phyloP scores from a whole-genome alignment of 2,113 vertebrate genomes.

The Etia nguti region DNA sequence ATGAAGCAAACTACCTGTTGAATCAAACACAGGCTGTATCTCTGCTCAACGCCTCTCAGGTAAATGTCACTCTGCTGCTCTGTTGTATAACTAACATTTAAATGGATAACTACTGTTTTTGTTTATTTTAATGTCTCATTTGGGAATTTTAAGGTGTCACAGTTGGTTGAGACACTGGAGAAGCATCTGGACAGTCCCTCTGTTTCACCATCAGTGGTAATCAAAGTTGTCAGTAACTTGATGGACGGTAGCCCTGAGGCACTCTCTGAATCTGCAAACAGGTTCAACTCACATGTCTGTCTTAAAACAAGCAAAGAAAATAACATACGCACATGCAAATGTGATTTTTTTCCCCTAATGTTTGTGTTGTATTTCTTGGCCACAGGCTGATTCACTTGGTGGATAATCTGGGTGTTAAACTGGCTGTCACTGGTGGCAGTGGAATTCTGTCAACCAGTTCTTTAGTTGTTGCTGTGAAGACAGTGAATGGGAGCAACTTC shows the following conservation, averaged over 20 bases:
- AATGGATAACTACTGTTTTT: not conserved
- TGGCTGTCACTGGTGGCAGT: slow-evolving; percentile 66
- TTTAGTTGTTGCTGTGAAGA: slow-evolving; percentile 81
- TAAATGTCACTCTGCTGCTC: not conserved
- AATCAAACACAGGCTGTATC: slow-evolving; percentile 28
- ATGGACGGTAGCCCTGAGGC: slow-evolving; percentile 63
- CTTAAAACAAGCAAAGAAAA: not conserved
- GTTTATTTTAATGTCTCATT: not conserved
- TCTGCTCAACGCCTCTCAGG: slow-evolving; percentile 61
- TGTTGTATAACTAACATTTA: not conserved
- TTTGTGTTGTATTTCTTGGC: not conserved
- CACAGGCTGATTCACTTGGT: slow-evolving; percentile 82
- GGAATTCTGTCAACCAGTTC: slow-evolving; percentile 70
- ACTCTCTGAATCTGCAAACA: slow-evolving; percentile 75
- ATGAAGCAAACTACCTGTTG: slow-evolving; percentile 31
- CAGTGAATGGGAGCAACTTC: slow-evolving; percentile 75
- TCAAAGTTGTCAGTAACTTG: slow-evolving; percentile 76
- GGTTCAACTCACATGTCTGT: slow-evolving; percentile 59
- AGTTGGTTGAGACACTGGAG: slow-evolving; percentile 75
- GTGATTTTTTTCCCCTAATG: not conserved
- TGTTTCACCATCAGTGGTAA: slow-evolving; percentile 51
- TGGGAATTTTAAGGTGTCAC: slow-evolving; percentile 55
- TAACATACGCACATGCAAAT: not conserved
- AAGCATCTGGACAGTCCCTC: slow-evolving; percentile 62
- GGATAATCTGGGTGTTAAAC: slow-evolving; percentile 79